Evolutionary conservation across 2,888 invertebrate genomes (phyloP).

Genomic region (Odontothrips loti): DNA sequence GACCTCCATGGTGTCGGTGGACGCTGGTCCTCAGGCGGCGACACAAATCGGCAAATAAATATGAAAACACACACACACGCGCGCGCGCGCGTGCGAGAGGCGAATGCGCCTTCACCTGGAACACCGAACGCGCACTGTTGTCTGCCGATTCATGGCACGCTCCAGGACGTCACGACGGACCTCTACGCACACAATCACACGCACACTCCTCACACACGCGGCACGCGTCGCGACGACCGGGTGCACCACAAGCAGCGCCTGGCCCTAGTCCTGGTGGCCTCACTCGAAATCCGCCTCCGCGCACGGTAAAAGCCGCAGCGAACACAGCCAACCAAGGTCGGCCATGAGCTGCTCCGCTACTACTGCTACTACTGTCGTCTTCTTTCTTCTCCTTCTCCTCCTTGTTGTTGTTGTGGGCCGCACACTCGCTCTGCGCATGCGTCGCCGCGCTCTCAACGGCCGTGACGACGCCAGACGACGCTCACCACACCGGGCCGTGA

Average conservation of each 20-base stretch:
- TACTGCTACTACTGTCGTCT: background rate
- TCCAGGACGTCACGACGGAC: background rate
- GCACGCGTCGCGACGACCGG: background rate
- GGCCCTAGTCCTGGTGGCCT: no score
- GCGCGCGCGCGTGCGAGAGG: background rate
- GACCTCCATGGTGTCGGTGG: slow-evolving; percentile 61
- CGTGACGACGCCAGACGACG: no score
- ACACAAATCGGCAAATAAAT: no score
- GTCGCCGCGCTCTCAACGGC: background rate
- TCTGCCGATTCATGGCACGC: background rate
- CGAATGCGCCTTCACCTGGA: background rate
- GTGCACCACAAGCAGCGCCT: no score
- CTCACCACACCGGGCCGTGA: no score
- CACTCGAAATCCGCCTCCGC: no score
- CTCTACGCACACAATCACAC: background rate
- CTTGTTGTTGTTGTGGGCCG: slow-evolving; percentile 22
- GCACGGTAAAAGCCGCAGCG: background rate
- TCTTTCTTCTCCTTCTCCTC: background rate
- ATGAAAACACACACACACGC: no score
- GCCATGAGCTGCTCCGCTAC: slow-evolving; percentile 3
- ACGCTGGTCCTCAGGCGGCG: background rate
- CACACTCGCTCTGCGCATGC: background rate
- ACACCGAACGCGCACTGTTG: background rate
- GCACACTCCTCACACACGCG: background rate
- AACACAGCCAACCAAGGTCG: background rate